Base-by-base conservation (phyloP, 2,797 vertebrate species). In the Sebastes variabilis region DNA sequence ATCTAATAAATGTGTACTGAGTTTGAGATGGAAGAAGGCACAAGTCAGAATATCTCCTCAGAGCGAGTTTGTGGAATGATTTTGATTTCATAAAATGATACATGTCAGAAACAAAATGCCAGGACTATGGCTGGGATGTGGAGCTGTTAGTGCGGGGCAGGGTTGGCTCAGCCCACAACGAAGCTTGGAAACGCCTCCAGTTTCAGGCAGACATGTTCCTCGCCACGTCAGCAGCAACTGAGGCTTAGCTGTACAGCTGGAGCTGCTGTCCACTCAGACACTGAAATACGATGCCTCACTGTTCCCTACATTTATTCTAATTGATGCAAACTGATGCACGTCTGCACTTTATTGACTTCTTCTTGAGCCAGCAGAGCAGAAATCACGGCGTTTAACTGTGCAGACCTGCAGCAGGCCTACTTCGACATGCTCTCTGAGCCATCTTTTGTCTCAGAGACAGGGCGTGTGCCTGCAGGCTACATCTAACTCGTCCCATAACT, bases 141-240 rank as follows among this genome's bases (percentile, higher is more conserved):
- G 55, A 18, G 55, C n/a, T 30, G 58, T 59, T 55, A 16, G 38
- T 34, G 66, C 3, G 66, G 52, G 67, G 62, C 16, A 20, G 69
- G 22, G 13, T 11, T 75, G 42, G 80, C 77, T 73, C 87, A 56
- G 79, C 80, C 87, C 87, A 88, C 81, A 67, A 61, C 61, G 77
- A 70, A 67, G 38, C 24, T 74, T 13, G 69, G 68, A 67, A 80
- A 72, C 66, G 67, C 66, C 66, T 84, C 71, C 64, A 49, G 25
- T 74, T 42, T 79, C 52, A 72, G 77, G 81, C 87, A 80, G 85
- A 79, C 90, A 86, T 87, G 84, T 90, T 88, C 54, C n/a, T 55
- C 5, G 90, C 93, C 94, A 95, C 92, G 88, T 95, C 90, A 87
- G 87, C 93, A 93, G 81, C 59, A 10, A 65, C 55, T 8, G 22